phyloP scores from a whole-genome alignment of 2,113 vertebrate genomes.

The Rhinoptilus africanus region DNA sequence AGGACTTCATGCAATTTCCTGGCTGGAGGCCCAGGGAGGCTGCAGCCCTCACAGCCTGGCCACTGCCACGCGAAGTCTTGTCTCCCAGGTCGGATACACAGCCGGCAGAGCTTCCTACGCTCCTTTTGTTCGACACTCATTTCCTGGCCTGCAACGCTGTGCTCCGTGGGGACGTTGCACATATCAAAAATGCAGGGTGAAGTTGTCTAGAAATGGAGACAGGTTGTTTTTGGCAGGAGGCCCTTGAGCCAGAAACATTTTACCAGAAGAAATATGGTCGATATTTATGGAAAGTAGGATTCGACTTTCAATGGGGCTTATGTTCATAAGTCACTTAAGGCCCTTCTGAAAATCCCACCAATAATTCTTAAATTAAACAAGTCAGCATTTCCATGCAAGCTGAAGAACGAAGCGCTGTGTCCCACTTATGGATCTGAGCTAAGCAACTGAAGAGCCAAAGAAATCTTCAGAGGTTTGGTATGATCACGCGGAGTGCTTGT shows the following conservation, averaged over 20 bases:
- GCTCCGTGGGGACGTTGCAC: not conserved
- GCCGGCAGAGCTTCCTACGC: not conserved
- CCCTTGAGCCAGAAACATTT: slow-evolving; percentile 53
- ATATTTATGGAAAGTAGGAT: slow-evolving; percentile 61
- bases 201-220: slow-evolving; percentile 61
- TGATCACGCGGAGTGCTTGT: not conserved
- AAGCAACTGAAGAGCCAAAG: slow-evolving; percentile 43
- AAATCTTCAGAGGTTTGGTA: slow-evolving; percentile 26
- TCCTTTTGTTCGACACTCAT: slow-evolving; percentile 39
- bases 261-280: slow-evolving; percentile 54
- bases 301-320: slow-evolving; percentile 56
- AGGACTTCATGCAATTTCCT: not conserved
- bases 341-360: slow-evolving; percentile 60
- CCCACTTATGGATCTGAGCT: slow-evolving; percentile 39
- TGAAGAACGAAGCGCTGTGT: slow-evolving; percentile 2
- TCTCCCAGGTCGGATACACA: not conserved
- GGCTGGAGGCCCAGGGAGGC: not conserved
- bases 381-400: slow-evolving; percentile 47
- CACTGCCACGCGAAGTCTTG: not conserved
- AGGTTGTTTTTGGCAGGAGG: slow-evolving; percentile 64
- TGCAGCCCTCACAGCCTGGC: not conserved
- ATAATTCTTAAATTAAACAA: slow-evolving; percentile 63
- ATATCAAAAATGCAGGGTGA: slow-evolving; percentile 53
- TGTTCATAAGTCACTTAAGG: slow-evolving; percentile 64
- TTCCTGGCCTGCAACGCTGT: slow-evolving; percentile 19